Percentiles rank a stretch among this genome's conserved stretches.
Evolutionary conservation across 2,797 vertebrate genomes (phyloP).

Genomic region (Neopelma chrysocephalum): DNA sequence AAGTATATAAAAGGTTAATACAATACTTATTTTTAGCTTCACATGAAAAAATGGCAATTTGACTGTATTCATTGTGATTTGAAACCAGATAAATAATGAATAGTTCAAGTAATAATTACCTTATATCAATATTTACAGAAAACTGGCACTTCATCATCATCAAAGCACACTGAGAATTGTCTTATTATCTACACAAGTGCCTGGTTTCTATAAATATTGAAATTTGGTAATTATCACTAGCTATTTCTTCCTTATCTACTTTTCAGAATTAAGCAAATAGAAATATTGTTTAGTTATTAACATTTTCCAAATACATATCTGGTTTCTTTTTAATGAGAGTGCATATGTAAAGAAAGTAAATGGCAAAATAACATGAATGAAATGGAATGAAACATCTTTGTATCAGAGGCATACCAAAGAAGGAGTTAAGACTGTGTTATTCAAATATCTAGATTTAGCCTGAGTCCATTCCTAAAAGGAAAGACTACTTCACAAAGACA

Average conservation of each 20-base stretch:
- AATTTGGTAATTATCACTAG: constrained; percentile 61
- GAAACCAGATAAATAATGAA: constrained; percentile 71
- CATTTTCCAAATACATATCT: background rate
- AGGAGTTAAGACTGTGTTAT: background rate
- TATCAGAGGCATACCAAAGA: background rate
- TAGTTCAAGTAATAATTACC: constrained; percentile 64
- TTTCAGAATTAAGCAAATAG: constrained; percentile 26
- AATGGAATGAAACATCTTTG: background rate
- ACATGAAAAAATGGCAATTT: constrained; percentile 12
- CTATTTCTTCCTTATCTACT: constrained; percentile 60
- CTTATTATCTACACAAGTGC: constrained; percentile 59
- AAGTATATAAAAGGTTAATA: background rate
- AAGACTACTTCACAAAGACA: background rate
- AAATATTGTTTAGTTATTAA: constrained; percentile 47
- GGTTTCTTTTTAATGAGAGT: constrained; percentile 38
- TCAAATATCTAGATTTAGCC: background rate
- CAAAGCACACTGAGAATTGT: constrained; percentile 62
- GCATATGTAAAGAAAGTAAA: background rate
- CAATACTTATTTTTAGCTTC: background rate
- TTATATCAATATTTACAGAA: constrained; percentile 78
- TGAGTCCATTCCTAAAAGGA: background rate
- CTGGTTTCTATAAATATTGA: constrained; percentile 70
- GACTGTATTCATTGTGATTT: constrained; percentile 38
- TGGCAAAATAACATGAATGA: constrained; percentile 21
- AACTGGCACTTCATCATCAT: constrained; percentile 67